Base-by-base conservation (phyloP, 2,888 invertebrate species). In the Drosophila leonis region DNA sequence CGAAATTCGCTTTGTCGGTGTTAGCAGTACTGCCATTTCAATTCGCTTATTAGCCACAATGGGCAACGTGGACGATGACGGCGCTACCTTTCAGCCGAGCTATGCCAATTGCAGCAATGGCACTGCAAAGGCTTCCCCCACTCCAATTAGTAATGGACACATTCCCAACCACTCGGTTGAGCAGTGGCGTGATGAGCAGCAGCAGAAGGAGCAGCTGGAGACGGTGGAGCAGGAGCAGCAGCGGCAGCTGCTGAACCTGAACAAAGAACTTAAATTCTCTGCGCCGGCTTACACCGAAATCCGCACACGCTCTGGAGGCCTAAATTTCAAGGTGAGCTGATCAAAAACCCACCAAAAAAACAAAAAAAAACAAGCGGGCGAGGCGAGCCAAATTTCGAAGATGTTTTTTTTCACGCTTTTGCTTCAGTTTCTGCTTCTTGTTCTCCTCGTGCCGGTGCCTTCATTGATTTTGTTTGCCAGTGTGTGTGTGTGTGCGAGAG, bases 221-320 rank as follows among this genome's bases (percentile, higher is more conserved):
- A 5, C 27, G 4, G 10, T 10, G 10, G 35, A 66, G 31, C 24
- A 44, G 24, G 18, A 41, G 20, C 35, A 10, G 33, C 70, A 78
- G 49, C 79, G 72, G 60, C 62, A 75, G 51, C 64, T 72, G 55
- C 48, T 76, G 56, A 51, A 60, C 73, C 48, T 76, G 56, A 51
- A 60, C 73, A 39, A 76, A 59, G 69, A 79, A 13, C 75, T 81
- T 1, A 91, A 91, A 63, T 91, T 90, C 62, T 87, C 90, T 35
- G 75, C 91, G 44, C 88, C 91, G 69, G 91, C 90, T 0, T 91
- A 91, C 60, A 85, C 82, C 41, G 87, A 91, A 78, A 90, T 91
- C 52, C 91, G 91, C 49, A 87, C 90, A 60, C 81, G 85, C 63
- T 80, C 81, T 52, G 76, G 83, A 75, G 65, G 80, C 51, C 77